Evolutionary conservation across 1,140 invertebrate species (phyloP).

Genomic region (Orchestia grillus): DNA sequence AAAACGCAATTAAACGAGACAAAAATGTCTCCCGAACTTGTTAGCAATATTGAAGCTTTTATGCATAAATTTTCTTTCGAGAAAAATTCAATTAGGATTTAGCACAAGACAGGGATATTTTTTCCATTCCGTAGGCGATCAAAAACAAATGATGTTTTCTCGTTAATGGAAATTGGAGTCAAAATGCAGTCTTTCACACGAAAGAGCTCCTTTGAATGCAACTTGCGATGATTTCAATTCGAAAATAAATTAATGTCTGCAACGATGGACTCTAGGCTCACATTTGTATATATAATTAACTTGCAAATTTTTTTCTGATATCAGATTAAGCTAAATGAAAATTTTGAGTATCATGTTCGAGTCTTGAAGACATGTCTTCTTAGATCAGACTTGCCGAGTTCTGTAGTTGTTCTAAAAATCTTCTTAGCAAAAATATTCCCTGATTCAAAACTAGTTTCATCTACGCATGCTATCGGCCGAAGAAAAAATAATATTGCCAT

Average conservation of each 20-base stretch:
- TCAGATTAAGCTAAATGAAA: neutral
- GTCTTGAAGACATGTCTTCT: neutral
- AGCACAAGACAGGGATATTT: neutral
- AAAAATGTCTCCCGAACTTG: slow-evolving; percentile 32
- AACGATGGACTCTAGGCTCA: neutral
- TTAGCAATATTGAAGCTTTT: slow-evolving; percentile 34
- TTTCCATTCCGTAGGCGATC: neutral
- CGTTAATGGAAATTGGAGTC: neutral
- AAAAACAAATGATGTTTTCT: slow-evolving; percentile 10
- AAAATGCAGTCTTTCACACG: neutral
- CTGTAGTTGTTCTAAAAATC: neutral
- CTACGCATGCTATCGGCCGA: neutral
- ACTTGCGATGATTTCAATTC: neutral
- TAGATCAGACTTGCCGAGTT: neutral
- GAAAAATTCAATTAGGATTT: slow-evolving; percentile 7
- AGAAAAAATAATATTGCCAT: neutral
- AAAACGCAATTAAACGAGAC: slow-evolving; percentile 24
- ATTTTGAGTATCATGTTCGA: neutral
- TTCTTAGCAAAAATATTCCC: neutral
- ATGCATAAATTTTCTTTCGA: slow-evolving; percentile 26
- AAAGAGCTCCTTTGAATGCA: neutral
- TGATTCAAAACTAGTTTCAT: neutral
- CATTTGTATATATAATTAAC: neutral
- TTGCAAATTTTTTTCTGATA: neutral
- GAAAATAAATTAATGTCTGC: neutral